phyloP scores from a whole-genome alignment of 1,140 invertebrate genomes.

The Psix sp. region DNA sequence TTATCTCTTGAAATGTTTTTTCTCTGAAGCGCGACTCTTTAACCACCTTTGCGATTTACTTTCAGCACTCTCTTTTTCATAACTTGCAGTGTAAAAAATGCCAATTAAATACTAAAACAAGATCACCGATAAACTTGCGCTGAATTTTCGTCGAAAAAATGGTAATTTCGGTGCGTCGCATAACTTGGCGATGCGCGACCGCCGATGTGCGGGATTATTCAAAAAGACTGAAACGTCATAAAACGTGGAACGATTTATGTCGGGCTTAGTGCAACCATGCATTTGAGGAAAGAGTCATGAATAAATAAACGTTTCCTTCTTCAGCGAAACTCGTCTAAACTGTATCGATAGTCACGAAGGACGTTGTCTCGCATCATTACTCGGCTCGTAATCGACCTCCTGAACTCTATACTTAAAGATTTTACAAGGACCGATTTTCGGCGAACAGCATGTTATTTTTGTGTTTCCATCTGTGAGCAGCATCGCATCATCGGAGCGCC shows the following conservation, averaged over 20 bases:
- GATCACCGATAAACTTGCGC: too few relatives aligned
- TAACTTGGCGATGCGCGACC: too few relatives aligned
- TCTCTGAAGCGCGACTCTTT: too few relatives aligned
- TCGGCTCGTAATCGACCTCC: conserved; percentile 61
- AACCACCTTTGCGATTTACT: background rate
- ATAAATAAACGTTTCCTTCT: conserved; percentile 50
- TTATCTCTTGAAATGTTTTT: too few relatives aligned
- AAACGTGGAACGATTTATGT: conserved; percentile 6
- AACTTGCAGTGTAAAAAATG: too few relatives aligned
- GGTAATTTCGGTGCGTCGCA: too few relatives aligned
- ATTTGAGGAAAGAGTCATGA: conserved; percentile 39
- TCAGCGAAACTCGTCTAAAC: conserved; percentile 56
- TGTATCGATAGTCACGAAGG: conserved; percentile 52
- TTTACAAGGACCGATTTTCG: conserved; percentile 70
- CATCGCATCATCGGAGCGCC: too few relatives aligned
- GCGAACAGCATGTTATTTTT: conserved; percentile 67
- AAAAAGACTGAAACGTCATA: conserved; percentile 16
- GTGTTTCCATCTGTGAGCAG: conserved; percentile 67
- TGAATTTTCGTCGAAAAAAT: too few relatives aligned
- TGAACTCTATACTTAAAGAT: conserved; percentile 67
- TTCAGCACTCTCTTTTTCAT: too few relatives aligned
- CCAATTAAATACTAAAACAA: too few relatives aligned
- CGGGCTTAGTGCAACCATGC: conserved; percentile 32
- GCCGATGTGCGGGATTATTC: too few relatives aligned
- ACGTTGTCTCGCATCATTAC: conserved; percentile 50